A percentile compares a stretch with the other conserved stretches of the same genome.
phyloP scores from a whole-genome alignment of 92 coral and sea anemone genomes.

The Metridium senile region DNA sequence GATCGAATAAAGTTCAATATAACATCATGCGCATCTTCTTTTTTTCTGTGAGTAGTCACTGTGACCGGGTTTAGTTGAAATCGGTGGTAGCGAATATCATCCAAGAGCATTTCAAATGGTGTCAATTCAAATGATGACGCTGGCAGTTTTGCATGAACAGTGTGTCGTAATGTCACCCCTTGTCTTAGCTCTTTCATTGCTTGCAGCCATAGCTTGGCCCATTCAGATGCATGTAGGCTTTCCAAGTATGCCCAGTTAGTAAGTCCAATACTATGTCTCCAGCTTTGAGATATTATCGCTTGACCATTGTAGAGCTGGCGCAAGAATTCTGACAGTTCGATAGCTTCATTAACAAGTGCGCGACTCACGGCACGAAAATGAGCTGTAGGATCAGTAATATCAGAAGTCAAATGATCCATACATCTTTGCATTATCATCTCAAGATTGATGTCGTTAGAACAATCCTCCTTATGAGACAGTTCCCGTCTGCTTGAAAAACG shows the following conservation, averaged over 20 bases:
- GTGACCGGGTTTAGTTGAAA: conserved; percentile 62
- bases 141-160: conserved; percentile 72
- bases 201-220: conserved; percentile 94
- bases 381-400: conserved; percentile 54
- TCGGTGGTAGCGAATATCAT: conserved; percentile 80
- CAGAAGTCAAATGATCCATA: conserved; percentile 68
- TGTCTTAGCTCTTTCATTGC: conserved; percentile 80
- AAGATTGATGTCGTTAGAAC: conserved; percentile 50
- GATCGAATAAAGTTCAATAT: conserved; percentile 87
- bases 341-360: conserved; percentile 80
- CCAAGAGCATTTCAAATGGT: conserved; percentile 81
- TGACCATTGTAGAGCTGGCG: conserved; percentile 85
- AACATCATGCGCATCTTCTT: conserved; percentile 83
- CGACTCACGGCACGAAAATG: conserved; percentile 88
- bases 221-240: conserved; percentile 82
- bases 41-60: conserved; percentile 55
- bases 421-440: conserved; percentile 73
- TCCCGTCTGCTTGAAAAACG: conserved; percentile 44
- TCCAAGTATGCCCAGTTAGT: conserved; percentile 87
- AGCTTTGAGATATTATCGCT: conserved; percentile 66
- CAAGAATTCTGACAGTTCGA: conserved; percentile 73
- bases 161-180: conserved; percentile 81
- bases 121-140: conserved; percentile 71
- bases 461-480: conserved; percentile 34
- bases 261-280: conserved; percentile 79